These are phyloP conservation scores for Epinotia nisella DNA, from an alignment of 2,888 invertebrate species.

Conservation along the genomic window DNA sequence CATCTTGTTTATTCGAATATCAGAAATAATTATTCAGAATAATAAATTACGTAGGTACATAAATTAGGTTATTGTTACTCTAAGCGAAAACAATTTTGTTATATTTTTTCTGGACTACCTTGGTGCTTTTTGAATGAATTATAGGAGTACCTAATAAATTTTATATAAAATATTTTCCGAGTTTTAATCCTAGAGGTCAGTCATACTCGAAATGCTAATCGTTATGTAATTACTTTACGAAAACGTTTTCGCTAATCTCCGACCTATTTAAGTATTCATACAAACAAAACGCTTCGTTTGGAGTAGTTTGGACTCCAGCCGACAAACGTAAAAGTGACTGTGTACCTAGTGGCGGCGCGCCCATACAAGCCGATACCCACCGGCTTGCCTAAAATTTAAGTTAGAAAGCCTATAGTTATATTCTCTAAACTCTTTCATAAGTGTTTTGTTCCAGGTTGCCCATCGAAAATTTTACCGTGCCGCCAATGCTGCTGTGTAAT, in stretches of 20 bases:
- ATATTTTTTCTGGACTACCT: conserved; percentile 25
- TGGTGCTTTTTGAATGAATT: conserved; percentile 42
- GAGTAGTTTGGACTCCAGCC: not conserved
- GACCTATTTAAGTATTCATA: conserved; percentile 14
- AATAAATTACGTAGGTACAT: conserved; percentile 34
- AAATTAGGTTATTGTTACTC: conserved; percentile 32
- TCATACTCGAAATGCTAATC: conserved; percentile 40
- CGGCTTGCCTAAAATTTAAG: too few species aligned
- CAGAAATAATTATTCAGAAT: conserved; percentile 19
- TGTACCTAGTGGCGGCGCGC: too few species aligned
- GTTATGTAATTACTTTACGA: conserved; percentile 33
- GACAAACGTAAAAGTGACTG: not conserved
- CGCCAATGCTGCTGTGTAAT: too few species aligned
- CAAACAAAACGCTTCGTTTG: conserved; percentile 7
- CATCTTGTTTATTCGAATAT: conserved; percentile 28
- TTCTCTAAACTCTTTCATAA: too few species aligned
- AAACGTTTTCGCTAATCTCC: conserved; percentile 17
- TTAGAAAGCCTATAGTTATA: too few species aligned
- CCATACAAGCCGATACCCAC: too few species aligned
- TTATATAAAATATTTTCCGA: conserved; percentile 37
- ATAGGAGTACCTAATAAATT: conserved; percentile 43
- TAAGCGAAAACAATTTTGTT: conserved; percentile 28
- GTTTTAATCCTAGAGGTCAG: conserved; percentile 38
- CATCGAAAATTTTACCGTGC: too few species aligned
- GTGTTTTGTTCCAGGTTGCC: too few species aligned